Evolutionary conservation across 2,888 invertebrate species (phyloP), one percentile per base, ranked within the genome.

Genomic region (Choreutis nemorana): DNA sequence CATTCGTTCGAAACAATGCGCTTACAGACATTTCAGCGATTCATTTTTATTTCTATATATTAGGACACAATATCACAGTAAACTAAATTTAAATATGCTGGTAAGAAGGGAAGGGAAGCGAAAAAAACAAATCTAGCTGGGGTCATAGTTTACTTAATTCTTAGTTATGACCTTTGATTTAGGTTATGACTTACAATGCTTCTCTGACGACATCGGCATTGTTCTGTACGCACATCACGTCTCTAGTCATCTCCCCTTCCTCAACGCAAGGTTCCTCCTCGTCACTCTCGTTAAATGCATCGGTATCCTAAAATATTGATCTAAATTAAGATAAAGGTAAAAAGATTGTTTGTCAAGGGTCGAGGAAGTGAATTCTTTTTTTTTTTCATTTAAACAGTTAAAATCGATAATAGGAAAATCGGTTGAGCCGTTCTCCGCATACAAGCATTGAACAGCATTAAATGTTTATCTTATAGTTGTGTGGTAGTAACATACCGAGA

Each of bases 201-300:
- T 82, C 81, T 2, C 78, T 57, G 0, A 82, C 82, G 12, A 77
- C 75, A 32, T 81, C 75, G 16, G 81, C 83, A 29, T 82, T 81
- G 43, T 81, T 81, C 36, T 82, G 77, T 6, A 83, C 78, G 42
- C 84, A 85, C 79, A 83, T 83, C 3, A 84, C 82, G 29, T 75
- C 72, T 38, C 77, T 49, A 1, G 56, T 42, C 68, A 75, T 78
- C 30, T 75, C 75, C 0, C 77, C 77, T 55, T 77, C 77, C 37
- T 75, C 75, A 4, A 75, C 60, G 34, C 77, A 78, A 0, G 75
- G 75, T 21, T 75, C 75, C 14, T 73, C 75, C 4, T 72, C 70
- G 7, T 75, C 72, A 16, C 55, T 67, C 30, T 66, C 68, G 28
- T 59, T 65, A 38, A 58, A 63, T 1, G 65, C 50, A 35, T 77